A percentile compares a stretch with the other conserved stretches of the same genome.
These are phyloP conservation scores for Gambusia affinis DNA, from an alignment of 2,113 vertebrate genomes.

Conservation along the genomic window DNA sequence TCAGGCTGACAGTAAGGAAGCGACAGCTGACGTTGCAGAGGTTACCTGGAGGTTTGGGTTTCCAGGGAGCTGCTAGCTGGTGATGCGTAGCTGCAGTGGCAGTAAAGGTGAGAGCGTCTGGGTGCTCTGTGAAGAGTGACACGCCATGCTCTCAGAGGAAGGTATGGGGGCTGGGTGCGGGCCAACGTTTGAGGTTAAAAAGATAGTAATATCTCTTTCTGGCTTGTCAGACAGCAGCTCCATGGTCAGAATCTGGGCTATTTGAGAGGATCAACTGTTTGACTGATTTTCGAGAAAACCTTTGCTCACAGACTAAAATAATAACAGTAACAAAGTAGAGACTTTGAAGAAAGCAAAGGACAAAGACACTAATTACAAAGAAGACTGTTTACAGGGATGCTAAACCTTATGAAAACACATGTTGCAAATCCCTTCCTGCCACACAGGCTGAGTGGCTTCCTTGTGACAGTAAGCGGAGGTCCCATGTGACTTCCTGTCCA, in stretches of 20 bases:
- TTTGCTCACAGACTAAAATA: neutral
- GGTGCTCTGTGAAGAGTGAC: constrained; percentile 65
- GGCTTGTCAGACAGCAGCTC: constrained; percentile 38
- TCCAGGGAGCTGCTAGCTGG: constrained; percentile 42
- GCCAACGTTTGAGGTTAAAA: neutral
- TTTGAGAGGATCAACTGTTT: constrained; percentile 35
- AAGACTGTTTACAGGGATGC: constrained; percentile 17
- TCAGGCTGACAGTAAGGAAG: constrained; percentile 42
- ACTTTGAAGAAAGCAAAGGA: neutral
- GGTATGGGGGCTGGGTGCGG: constrained; percentile 11
- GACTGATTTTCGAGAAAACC: neutral
- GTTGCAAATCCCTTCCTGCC: constrained; percentile 18
- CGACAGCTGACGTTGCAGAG: constrained; percentile 49
- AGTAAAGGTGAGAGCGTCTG: constrained; percentile 57
- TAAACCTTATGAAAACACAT: constrained; percentile 18
- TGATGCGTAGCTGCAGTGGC: constrained; percentile 61
- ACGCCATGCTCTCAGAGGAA: constrained; percentile 39
- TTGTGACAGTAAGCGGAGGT: constrained; percentile 58
- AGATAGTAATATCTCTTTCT: constrained; percentile 16
- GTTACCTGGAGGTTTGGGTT: constrained; percentile 51
- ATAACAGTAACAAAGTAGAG: neutral
- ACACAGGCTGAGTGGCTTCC: constrained; percentile 29
- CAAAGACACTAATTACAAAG: constrained; percentile 28
- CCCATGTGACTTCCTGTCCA: constrained; percentile 65
- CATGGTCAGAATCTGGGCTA: constrained; percentile 17